Evolutionary conservation across 2,888 invertebrate genomes (phyloP).

Genomic region (Watsonalla cultraria): DNA sequence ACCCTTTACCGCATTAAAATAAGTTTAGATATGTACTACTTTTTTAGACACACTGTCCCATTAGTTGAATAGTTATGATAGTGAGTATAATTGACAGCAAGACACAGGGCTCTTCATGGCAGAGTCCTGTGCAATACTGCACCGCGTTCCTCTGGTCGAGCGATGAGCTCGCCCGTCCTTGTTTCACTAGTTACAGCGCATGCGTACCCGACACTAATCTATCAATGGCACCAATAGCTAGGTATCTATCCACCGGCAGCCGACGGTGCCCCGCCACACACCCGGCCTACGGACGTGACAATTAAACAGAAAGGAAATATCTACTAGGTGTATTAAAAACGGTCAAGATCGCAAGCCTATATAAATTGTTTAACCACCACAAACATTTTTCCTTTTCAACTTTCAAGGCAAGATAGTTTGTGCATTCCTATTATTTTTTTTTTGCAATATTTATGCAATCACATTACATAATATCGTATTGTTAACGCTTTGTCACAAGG

Average conservation of each 20-base stretch:
- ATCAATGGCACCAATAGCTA: conserved; percentile 9
- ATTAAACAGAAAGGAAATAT: conserved; percentile 56
- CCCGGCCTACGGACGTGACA: conserved; percentile 36
- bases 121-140: neutral
- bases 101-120: neutral
- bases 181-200: conserved; percentile 4
- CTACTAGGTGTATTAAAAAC: conserved; percentile 22
- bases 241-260: conserved; percentile 15
- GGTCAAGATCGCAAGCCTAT: conserved; percentile 23
- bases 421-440: no score
- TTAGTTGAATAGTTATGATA: no score
- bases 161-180: conserved; percentile 5
- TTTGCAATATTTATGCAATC: no score
- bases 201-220: conserved; percentile 15
- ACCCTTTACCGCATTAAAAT: no score
- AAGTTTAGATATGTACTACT: no score
- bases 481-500: no score
- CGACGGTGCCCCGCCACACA: neutral
- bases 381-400: no score
- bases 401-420: no score
- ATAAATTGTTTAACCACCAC: conserved; percentile 4
- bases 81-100: neutral
- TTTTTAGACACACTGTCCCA: no score
- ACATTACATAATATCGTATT: no score
- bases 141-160: conserved; percentile 1